phyloP scores from a whole-genome alignment of 2,113 vertebrate species.

The Nibea coibor region DNA sequence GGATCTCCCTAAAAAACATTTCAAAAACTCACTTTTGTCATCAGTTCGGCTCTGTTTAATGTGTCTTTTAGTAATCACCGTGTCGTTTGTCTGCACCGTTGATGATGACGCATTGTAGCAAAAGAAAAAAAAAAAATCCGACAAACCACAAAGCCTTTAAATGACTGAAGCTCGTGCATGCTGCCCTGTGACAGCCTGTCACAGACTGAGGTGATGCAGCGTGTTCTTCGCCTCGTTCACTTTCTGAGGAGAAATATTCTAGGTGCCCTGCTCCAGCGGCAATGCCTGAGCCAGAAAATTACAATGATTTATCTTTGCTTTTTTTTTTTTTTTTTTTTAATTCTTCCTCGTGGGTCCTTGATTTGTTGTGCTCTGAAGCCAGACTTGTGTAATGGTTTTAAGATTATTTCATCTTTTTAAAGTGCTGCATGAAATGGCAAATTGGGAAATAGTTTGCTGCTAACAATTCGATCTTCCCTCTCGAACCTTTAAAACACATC shows the following conservation, averaged over 20 bases:
- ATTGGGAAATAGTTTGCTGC: too few relatives aligned
- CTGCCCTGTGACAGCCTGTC: conserved; percentile 41
- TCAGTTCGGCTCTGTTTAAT: conserved; percentile 22
- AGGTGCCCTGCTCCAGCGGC: background rate
- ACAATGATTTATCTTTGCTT: conserved; percentile 1
- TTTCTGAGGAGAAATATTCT: conserved; percentile 6
- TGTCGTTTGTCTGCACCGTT: background rate
- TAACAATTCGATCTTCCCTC: too few relatives aligned
- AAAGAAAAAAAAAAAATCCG: background rate
- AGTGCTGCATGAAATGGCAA: too few relatives aligned
- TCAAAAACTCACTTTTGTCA: background rate
- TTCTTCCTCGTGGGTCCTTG: background rate
- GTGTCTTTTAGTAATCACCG: background rate
- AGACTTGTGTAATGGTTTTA: background rate
- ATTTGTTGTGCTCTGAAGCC: background rate
- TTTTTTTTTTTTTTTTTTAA: background rate
- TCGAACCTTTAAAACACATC: background rate
- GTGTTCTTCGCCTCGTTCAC: conserved; percentile 21
- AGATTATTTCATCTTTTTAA: too few relatives aligned
- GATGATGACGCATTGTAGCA: background rate
- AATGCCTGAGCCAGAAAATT: conserved; percentile 3
- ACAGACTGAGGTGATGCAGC: conserved; percentile 39
- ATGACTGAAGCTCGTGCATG: background rate
- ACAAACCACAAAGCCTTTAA: conserved; percentile 6
- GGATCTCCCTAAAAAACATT: background rate